phyloP scores from a whole-genome alignment of 2,888 invertebrate species.

The Mallateleia sp. region DNA sequence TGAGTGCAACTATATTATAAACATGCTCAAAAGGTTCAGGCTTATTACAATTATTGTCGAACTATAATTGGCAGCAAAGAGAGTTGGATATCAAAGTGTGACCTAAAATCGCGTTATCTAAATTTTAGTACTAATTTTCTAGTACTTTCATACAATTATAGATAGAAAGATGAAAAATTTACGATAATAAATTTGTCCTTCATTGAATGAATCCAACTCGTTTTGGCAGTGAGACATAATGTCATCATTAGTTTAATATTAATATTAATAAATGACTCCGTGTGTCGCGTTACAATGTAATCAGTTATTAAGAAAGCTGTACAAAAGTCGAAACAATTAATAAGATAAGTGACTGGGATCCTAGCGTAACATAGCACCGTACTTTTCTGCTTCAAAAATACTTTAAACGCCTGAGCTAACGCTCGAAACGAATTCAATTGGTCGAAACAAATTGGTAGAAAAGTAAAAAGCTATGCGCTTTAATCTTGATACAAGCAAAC shows the following conservation, averaged over 20 bases:
- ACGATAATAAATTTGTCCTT: too few relatives aligned
- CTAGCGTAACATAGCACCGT: conserved; percentile 85
- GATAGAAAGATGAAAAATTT: too few relatives aligned
- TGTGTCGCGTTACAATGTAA: conserved; percentile 85
- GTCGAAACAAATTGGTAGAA: conserved; percentile 17
- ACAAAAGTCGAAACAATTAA: conserved; percentile 86
- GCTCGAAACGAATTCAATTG: conserved; percentile 14
- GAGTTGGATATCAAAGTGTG: conserved; percentile 47
- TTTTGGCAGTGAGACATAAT: conserved; percentile 86
- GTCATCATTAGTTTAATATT: conserved; percentile 78
- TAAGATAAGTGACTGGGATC: conserved; percentile 85
- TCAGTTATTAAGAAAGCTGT: conserved; percentile 87
- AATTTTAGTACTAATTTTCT: neutral
- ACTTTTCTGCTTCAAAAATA: conserved; percentile 74
- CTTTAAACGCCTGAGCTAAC: conserved; percentile 18
- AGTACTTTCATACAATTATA: too few relatives aligned
- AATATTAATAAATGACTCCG: conserved; percentile 84
- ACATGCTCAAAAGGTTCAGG: conserved; percentile 67
- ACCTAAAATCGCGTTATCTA: neutral
- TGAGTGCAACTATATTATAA: conserved; percentile 61
- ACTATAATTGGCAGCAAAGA: conserved; percentile 64
- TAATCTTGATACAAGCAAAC: conserved; percentile 2
- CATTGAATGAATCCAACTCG: conserved; percentile 62
- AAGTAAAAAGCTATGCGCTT: conserved; percentile 29
- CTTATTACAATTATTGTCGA: conserved; percentile 50